A percentile compares a stretch with the other conserved stretches of the same genome.
Evolutionary conservation across 2,888 invertebrate genomes (phyloP).

Genomic region (Coelinius sp.): DNA sequence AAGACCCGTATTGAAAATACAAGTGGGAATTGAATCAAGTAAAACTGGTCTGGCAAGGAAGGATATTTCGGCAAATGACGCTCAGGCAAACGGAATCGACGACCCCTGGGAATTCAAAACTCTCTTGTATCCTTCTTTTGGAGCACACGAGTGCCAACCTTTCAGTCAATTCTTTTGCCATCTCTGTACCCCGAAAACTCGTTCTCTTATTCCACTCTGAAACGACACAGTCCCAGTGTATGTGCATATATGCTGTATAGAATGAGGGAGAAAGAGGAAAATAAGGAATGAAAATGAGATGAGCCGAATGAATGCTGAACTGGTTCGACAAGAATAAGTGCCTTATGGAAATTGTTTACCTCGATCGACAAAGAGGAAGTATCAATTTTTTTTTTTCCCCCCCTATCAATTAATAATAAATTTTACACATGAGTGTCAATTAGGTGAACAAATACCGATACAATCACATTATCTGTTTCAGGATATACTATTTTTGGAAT

Average conservation of each 20-base stretch:
- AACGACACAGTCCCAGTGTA: conserved; percentile 6
- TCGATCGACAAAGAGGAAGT: not conserved
- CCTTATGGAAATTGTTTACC: not conserved
- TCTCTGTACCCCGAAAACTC: conserved; percentile 21
- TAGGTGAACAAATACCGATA: not conserved
- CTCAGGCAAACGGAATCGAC: conserved; percentile 41
- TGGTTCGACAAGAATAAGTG: conserved; percentile 18
- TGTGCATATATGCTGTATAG: not conserved
- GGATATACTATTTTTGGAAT: not conserved
- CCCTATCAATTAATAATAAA: not conserved
- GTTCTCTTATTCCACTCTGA: conserved; percentile 13
- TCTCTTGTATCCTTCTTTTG: not conserved
- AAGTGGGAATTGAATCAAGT: not conserved
- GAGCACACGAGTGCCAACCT: not conserved
- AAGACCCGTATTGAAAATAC: not conserved
- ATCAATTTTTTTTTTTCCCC: not conserved
- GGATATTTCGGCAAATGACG: conserved; percentile 42
- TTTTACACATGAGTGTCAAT: not conserved
- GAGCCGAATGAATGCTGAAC: conserved; percentile 5
- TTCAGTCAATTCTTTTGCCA: conserved; percentile 8
- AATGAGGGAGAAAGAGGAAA: conserved; percentile 7
- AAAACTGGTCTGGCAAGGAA: conserved; percentile 35
- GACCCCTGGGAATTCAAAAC: conserved; percentile 28
- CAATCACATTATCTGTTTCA: not conserved
- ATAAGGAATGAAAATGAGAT: not conserved